A percentile compares a stretch with the other conserved stretches of the same genome.
phyloP scores from a whole-genome alignment of 2,797 vertebrate species.

The Cyclura pinguis region DNA sequence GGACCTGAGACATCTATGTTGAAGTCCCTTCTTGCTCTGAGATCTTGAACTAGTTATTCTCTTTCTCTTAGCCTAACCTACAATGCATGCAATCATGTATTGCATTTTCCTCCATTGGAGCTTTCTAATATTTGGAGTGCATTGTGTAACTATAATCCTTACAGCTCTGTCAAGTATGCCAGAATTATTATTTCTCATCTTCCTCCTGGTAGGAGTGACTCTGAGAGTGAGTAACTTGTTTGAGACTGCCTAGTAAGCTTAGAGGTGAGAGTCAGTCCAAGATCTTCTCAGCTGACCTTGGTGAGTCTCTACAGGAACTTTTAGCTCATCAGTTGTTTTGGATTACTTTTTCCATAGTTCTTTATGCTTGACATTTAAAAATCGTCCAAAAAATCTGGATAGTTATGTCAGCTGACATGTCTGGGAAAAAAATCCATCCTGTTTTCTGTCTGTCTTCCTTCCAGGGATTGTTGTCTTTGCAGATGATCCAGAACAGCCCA shows the following conservation, averaged over 20 bases:
- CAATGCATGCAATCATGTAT: too few species aligned
- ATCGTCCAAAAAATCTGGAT: not conserved
- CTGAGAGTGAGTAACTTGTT: not conserved
- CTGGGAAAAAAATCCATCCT: not conserved
- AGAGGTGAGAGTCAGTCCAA: not conserved
- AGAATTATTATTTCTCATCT: not conserved
- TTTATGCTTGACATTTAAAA: not conserved
- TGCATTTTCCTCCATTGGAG: too few species aligned
- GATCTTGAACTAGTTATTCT: too few species aligned
- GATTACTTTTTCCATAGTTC: not conserved
- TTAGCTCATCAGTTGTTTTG: not conserved
- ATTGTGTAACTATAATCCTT: not conserved
- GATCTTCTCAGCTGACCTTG: not conserved
- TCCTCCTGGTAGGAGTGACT: not conserved
- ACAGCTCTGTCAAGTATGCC: not conserved
- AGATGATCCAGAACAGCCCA: conserved; percentile 48
- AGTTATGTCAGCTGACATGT: not conserved
- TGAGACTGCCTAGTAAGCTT: not conserved
- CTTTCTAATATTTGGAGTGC: not conserved
- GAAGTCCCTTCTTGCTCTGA: too few species aligned
- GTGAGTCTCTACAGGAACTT: not conserved
- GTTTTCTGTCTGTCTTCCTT: not conserved
- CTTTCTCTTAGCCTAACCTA: too few species aligned
- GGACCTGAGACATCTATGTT: too few species aligned
- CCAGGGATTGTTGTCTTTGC: conserved; percentile 66